Evolutionary conservation across 2,888 invertebrate species (phyloP).

Genomic region (Trichogramma dendrolimi): DNA sequence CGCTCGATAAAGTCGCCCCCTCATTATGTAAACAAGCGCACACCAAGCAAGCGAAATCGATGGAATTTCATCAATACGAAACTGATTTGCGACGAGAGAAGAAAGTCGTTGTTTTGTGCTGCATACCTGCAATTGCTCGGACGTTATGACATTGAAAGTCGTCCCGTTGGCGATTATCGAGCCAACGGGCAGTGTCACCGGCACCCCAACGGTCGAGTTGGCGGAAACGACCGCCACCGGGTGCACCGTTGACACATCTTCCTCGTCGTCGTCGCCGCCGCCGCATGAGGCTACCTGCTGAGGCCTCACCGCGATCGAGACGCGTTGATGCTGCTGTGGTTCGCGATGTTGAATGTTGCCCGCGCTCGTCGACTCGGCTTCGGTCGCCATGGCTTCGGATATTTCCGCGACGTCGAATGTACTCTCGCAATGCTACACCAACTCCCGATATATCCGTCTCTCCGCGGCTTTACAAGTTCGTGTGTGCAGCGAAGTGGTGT

Average conservation of each 20-base stretch:
- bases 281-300: background rate
- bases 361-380: constrained; percentile 49
- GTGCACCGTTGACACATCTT: constrained; percentile 36
- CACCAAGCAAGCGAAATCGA: no score
- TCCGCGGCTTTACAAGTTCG: background rate
- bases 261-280: constrained; percentile 30
- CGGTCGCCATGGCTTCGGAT: constrained; percentile 54
- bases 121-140: constrained; percentile 68
- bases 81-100: background rate
- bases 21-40: no score
- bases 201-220: constrained; percentile 50
- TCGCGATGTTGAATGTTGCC: constrained; percentile 44
- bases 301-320: background rate
- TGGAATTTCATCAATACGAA: no score
- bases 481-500: background rate
- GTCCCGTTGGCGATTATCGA: constrained; percentile 72
- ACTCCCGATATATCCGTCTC: background rate
- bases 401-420: constrained; percentile 38
- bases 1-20: no score
- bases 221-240: constrained; percentile 45
- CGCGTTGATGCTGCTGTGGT: constrained; percentile 30
- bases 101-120: background rate
- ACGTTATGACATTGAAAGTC: constrained; percentile 81
- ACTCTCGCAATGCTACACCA: background rate
- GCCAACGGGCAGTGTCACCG: constrained; percentile 72